Evolutionary conservation across 2,888 invertebrate species (phyloP).

Genomic region (Thecophora atra): DNA sequence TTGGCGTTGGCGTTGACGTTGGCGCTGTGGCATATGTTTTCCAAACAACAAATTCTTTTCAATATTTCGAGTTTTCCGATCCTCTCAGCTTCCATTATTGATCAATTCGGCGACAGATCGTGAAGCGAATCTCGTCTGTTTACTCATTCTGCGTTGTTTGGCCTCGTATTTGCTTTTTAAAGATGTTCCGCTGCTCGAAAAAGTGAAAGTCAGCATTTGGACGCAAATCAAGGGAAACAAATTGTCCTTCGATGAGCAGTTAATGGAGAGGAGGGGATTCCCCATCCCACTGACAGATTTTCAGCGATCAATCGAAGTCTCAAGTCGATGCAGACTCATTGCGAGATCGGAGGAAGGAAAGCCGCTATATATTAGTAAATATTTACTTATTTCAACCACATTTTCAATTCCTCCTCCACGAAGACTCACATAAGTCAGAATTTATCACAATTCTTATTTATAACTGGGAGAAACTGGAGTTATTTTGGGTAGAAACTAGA

Average conservation of each 20-base stretch:
- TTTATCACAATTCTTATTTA: not conserved
- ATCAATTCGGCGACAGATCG: not conserved
- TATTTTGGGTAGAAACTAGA: not conserved
- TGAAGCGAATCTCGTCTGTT: conserved; percentile 8
- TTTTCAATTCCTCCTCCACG: not conserved
- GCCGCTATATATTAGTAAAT: too few species aligned
- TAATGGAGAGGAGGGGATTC: not conserved
- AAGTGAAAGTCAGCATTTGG: conserved; percentile 24
- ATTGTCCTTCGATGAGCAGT: not conserved
- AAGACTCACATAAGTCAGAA: not conserved
- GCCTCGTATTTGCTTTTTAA: conserved; percentile 17
- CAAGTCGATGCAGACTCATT: too few species aligned
- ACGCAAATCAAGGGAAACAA: conserved; percentile 3
- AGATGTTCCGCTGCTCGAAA: conserved; percentile 28
- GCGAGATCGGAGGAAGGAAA: too few species aligned
- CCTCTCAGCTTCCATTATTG: not conserved
- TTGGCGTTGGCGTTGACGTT: not conserved
- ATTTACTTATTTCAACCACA: not conserved
- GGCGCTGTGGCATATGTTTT: conserved; percentile 21
- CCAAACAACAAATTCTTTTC: not conserved
- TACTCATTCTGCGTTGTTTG: not conserved
- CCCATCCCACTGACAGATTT: too few species aligned
- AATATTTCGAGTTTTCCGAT: not conserved
- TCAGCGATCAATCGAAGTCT: too few species aligned
- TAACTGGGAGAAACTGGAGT: not conserved